Base-by-base conservation (phyloP, 2,797 vertebrate genomes). In the Psittacula derbiana region DNA sequence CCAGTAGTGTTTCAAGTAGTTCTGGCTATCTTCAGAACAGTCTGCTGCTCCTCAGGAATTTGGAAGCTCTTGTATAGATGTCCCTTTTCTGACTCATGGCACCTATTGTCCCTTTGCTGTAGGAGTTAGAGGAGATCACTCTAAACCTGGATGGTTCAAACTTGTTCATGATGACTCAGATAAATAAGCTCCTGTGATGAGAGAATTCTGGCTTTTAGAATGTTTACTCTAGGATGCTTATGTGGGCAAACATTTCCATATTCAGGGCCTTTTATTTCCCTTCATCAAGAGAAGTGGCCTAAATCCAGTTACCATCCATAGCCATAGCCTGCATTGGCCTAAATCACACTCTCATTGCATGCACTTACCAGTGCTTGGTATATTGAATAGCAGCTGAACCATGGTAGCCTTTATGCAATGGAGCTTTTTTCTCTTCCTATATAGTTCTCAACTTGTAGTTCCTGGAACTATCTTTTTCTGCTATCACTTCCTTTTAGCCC, bases 11-110 rank as follows among this genome's bases (percentile, higher is more conserved):
- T 84, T 53, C 43, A 62, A 17, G 30, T 27, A 27, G 46, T 23
- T 86, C 33, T 58, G 55, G 23, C 23, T 58, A 12, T 44, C 47
- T 55, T 41, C 20, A 38, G 41, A 65, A 74, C 12, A 67, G 13
- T 6, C 40, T 71, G 23, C 79, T 75, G 41, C 41, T 69, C 57
- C 20, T 81, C 46, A 49, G 76, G 16, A 60, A 1, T 17, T 60
- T 50, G 21, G 38, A 38, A 90, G 49, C 15, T 90, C 41, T 81
- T 0, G 0, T 43, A 4, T 3, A 25, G 18, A 4, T 72, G 36
- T 43, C 20, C 21, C n/a, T 36, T 15, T 84, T 71, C 21, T 73
- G 43, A 53, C 18, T 66, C 66, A 31, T 24, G 24, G 14, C 24
- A 71, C 7, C 33, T 60, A 6, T 9, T 74, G 28, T 36, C 9